phyloP scores from a whole-genome alignment of 1,140 invertebrate species.

The Cotesia glomerata region DNA sequence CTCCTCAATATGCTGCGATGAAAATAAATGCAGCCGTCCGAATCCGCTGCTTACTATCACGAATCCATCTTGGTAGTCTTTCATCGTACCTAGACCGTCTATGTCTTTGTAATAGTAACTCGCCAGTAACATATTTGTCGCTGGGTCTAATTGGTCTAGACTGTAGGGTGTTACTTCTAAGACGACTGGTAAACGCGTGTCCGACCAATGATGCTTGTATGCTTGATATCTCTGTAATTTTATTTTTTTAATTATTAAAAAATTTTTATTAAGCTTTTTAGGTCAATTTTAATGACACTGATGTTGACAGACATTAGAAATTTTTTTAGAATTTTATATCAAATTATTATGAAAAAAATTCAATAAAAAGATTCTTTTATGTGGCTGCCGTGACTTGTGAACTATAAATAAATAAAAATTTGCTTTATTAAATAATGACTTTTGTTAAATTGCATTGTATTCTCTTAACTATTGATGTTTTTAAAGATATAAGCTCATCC shows the following conservation, averaged over 20 bases:
- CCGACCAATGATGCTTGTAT: slow-evolving; percentile 96
- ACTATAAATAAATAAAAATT: no score
- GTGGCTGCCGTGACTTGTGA: no score
- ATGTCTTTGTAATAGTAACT: slow-evolving; percentile 95
- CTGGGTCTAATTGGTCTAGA: slow-evolving; percentile 88
- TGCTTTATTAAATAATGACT: no score
- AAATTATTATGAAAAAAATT: no score
- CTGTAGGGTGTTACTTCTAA: slow-evolving; percentile 89
- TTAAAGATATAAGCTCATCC: no score
- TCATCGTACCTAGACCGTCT: slow-evolving; percentile 76
- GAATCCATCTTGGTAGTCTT: slow-evolving; percentile 81
- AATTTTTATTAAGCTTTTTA: neutral
- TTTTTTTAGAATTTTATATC: no score
- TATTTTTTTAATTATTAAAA: slow-evolving; percentile 30
- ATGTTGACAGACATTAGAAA: no score
- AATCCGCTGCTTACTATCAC: slow-evolving; percentile 87
- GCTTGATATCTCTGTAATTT: slow-evolving; percentile 82
- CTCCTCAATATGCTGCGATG: slow-evolving; percentile 80
- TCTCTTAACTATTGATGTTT: no score
- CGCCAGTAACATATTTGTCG: slow-evolving; percentile 78
- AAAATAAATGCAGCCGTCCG: slow-evolving; percentile 88
- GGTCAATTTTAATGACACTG: no score
- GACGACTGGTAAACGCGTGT: slow-evolving; percentile 83
- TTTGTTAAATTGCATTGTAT: no score
- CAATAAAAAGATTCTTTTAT: no score